Conservation (phyloP, 2,797 vertebrate species). For the Galago senegalensis region DNA sequence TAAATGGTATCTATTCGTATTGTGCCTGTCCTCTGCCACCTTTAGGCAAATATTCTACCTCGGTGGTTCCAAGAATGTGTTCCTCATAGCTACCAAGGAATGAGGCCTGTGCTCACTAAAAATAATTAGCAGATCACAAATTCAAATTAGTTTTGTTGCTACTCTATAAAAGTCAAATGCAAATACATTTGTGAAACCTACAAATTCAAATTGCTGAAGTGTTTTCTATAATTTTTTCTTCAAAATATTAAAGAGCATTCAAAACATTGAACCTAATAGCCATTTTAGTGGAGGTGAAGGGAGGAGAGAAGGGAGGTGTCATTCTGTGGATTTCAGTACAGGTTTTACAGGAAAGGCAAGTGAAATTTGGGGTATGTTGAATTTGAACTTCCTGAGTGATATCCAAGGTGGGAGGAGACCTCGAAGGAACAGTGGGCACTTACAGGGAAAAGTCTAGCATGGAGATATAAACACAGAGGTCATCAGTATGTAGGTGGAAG, state of each 20-base stretch:
- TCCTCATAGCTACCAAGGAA: neutral
- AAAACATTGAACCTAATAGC: neutral
- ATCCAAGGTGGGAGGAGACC: neutral
- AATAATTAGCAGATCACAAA: neutral
- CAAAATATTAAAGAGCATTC: slow-evolving; percentile 15
- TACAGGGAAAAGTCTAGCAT: neutral
- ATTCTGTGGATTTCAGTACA: neutral
- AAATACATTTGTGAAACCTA: neutral
- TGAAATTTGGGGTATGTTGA: neutral
- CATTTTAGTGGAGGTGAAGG: neutral
- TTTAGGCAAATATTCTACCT: neutral
- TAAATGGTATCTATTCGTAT: neutral
- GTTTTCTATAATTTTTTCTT: slow-evolving; percentile 36
- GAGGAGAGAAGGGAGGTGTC: neutral
- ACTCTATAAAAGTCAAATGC: neutral
- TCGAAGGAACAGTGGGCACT: neutral
- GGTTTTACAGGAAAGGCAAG: neutral
- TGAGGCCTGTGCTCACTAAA: neutral
- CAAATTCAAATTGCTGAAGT: neutral
- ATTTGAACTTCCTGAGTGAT: neutral
- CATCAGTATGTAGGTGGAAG: neutral
- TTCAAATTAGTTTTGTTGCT: neutral
- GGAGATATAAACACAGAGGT: neutral
- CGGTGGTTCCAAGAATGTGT: neutral
- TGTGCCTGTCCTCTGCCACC: neutral